Conservation (phyloP, 2,888 invertebrate species). For the Neoscelio sp. region DNA sequence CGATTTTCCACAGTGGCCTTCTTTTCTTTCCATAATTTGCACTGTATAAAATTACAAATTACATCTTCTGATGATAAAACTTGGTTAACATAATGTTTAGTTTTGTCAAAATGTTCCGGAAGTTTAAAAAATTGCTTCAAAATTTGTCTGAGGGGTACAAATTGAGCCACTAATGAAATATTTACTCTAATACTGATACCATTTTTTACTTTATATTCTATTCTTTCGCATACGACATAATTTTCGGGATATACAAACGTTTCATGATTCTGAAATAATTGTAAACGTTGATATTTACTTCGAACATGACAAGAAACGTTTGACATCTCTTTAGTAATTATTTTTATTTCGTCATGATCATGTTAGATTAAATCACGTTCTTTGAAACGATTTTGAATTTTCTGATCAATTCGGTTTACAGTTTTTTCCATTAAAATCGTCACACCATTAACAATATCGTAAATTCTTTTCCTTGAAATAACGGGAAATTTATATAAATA, state of each 20-base stretch:
- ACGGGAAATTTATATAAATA: constrained; percentile 17
- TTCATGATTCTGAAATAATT: too few relatives aligned
- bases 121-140: constrained; percentile 60
- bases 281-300: too few relatives aligned
- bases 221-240: constrained; percentile 46
- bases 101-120: constrained; percentile 34
- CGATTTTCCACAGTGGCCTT: constrained; percentile 49
- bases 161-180: constrained; percentile 50
- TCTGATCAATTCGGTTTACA: background rate
- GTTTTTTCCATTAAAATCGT: constrained; percentile 12
- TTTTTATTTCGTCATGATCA: too few relatives aligned
- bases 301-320: too few relatives aligned
- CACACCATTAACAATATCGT: constrained; percentile 7
- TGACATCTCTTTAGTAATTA: too few relatives aligned
- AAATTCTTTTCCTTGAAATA: constrained; percentile 19
- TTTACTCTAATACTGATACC: constrained; percentile 30
- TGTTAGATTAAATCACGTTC: background rate
- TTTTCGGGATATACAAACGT: too few relatives aligned
- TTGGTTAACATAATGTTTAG: constrained; percentile 47
- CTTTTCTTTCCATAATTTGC: too few relatives aligned
- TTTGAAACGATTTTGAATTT: constrained; percentile 15
- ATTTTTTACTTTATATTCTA: constrained; percentile 40
- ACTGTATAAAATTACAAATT: constrained; percentile 59
- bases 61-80: constrained; percentile 18
- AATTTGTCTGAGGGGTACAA: constrained; percentile 55